Percentiles rank a stretch among this genome's conserved stretches.
phyloP scores from a whole-genome alignment of 2,113 vertebrate genomes.

The Epinephelus fuscoguttatus region DNA sequence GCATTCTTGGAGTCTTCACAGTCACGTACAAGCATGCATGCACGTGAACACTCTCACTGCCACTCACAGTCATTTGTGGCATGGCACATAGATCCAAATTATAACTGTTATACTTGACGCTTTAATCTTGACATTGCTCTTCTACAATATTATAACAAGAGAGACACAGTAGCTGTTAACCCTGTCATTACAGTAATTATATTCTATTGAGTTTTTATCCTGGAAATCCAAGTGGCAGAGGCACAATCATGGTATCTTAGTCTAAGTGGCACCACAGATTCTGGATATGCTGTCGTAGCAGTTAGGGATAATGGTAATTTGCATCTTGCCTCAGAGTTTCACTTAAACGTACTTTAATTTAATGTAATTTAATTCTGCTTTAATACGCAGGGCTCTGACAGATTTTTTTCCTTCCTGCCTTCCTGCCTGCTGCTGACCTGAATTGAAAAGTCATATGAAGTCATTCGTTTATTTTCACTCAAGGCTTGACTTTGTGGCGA shows the following conservation, averaged over 20 bases:
- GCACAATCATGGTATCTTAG: slow-evolving; percentile 7
- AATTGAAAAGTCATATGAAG: slow-evolving; percentile 43
- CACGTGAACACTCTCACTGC: slow-evolving; percentile 24
- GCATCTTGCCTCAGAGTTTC: background rate
- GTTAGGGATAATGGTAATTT: background rate
- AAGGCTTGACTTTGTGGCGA: slow-evolving; percentile 31
- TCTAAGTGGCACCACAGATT: background rate
- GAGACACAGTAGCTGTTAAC: background rate
- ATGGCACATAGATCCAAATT: slow-evolving; percentile 6
- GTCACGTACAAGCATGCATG: background rate
- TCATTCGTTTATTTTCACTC: slow-evolving; percentile 32
- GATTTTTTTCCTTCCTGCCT: background rate
- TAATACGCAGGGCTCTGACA: background rate
- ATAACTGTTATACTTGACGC: background rate
- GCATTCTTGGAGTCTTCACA: slow-evolving; percentile 5
- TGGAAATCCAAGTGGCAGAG: slow-evolving; percentile 2
- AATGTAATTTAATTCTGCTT: background rate
- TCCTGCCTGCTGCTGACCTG: slow-evolving; percentile 33
- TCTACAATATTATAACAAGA: slow-evolving; percentile 9
- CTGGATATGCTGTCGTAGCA: background rate
- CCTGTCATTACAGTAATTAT: slow-evolving; percentile 48
- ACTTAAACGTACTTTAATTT: background rate
- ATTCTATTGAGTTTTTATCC: slow-evolving; percentile 16
- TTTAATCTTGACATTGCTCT: slow-evolving; percentile 26
- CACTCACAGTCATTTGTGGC: slow-evolving; percentile 14